These are phyloP conservation scores for Zosterops japonicus DNA, from an alignment of 2,113 vertebrate genomes.

Conservation along the genomic window DNA sequence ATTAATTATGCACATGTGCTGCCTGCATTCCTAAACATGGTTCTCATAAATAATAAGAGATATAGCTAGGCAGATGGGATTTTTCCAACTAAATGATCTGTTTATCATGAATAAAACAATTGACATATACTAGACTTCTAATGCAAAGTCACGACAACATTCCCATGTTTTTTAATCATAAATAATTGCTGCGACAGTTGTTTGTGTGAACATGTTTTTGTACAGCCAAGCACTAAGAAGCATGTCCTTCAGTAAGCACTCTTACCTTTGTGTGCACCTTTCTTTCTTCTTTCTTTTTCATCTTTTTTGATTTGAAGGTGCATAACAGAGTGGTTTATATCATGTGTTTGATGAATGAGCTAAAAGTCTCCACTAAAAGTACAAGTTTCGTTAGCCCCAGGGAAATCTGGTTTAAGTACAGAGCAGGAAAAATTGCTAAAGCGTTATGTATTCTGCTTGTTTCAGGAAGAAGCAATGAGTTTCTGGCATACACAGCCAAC, in stretches of 20 bases:
- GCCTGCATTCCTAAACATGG: slow-evolving; percentile 91
- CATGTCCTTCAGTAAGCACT: slow-evolving; percentile 35
- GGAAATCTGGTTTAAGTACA: slow-evolving; percentile 39
- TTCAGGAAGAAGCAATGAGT: slow-evolving; percentile 3
- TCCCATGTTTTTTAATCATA: slow-evolving; percentile 72
- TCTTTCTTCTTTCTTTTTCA: background rate
- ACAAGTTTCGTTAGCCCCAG: background rate
- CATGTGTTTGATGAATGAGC: slow-evolving; percentile 15
- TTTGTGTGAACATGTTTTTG: slow-evolving; percentile 63
- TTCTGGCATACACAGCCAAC: background rate
- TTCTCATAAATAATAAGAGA: slow-evolving; percentile 96
- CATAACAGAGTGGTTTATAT: slow-evolving; percentile 30
- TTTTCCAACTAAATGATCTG: slow-evolving; percentile 81
- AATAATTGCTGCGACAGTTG: slow-evolving; percentile 74
- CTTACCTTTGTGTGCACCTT: slow-evolving; percentile 47
- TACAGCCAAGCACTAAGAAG: slow-evolving; percentile 54
- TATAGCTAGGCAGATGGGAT: slow-evolving; percentile 88
- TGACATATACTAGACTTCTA: slow-evolving; percentile 71
- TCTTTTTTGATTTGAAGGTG: slow-evolving; percentile 31
- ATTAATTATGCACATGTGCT: slow-evolving; percentile 97
- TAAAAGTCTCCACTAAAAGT: slow-evolving; percentile 23
- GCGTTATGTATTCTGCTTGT: background rate
- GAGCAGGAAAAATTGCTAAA: slow-evolving; percentile 32
- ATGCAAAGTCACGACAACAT: slow-evolving; percentile 71
- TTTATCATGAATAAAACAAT: slow-evolving; percentile 83